Base-by-base conservation (phyloP, 1,140 invertebrate genomes). In the Acromyrmex echinatior region DNA sequence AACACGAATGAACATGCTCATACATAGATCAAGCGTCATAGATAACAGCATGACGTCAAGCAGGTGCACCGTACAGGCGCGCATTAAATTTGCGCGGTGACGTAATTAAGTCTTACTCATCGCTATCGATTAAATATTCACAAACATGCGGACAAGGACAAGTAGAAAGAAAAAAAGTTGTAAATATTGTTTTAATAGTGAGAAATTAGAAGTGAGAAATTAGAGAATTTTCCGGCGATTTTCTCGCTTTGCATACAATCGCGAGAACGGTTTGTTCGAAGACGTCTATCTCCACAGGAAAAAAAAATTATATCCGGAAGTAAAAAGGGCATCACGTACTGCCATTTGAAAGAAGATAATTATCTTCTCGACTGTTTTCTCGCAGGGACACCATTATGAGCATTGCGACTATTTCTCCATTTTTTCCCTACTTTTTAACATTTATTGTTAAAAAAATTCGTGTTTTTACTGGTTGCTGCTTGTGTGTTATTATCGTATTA, bases 301-400 rank as follows among this genome's bases (percentile, higher is more conserved):
- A 53, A 7, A 62, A 16, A 71, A 88, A 88, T 90, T 86, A 60
- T 66, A 70, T 85, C 79, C 68, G 89, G 87, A 89, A 87, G 21
- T 35, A 35, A 71, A 16, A 56, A 70, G 58, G 76, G 71, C 90
- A 70, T 73, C 84, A 45, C 62, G 82, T 74, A 66, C 14, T 74
- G 60, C n/a, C 35, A 71, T 84, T 88, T 79, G 31, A 31, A 68
- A 62, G 89, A 90, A 88, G 88, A 62, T 60, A 45, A 21, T 18
- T 84, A 31, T 39, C 58, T 78, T 39, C 62, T 77, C 51, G 82
- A 45, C 85, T 62, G 31, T 58, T 35, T 39, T 79, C 49, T 62
- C 18, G 10, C 9, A n/a, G 45, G 14, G 65, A 71, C 12, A 56
- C 4, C 25, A 79, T 86, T 66, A 21, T 25, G 60, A 63, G 16